These are phyloP conservation scores for Babylonia areolata DNA, from an alignment of 1,140 invertebrate species.

Conservation along the genomic window DNA sequence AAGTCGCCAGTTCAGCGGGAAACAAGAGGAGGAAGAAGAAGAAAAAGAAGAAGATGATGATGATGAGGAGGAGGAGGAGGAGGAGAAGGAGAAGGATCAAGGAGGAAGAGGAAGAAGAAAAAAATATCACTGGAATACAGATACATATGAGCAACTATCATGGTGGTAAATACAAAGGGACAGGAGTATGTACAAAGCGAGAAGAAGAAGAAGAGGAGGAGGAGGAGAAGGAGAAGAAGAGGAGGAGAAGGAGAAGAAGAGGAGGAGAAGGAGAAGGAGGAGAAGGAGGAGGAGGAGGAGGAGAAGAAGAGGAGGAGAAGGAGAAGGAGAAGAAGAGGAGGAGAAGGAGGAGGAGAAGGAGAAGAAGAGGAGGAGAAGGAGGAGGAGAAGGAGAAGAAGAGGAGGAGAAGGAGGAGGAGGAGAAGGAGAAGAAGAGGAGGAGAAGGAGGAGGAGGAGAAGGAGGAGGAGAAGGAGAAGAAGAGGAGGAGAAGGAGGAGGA, in stretches of 20 bases:
- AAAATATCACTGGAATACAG: background rate
- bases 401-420: background rate
- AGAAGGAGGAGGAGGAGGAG: constrained; percentile 4
- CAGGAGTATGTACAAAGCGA: background rate
- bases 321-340: background rate
- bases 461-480: background rate
- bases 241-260: constrained; percentile 17
- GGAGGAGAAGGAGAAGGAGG: background rate
- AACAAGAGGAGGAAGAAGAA: background rate
- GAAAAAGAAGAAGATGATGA: constrained; percentile 17
- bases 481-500: background rate
- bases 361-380: background rate
- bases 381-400: background rate
- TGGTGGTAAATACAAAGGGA: too few relatives aligned
- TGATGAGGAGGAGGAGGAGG: background rate
- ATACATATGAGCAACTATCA: too few relatives aligned
- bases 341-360: constrained; percentile 12
- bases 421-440: background rate
- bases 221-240: background rate
- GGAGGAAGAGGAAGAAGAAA: background rate
- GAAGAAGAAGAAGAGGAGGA: constrained; percentile 17
- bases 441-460: background rate
- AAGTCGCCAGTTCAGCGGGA: too few relatives aligned
- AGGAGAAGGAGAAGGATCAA: background rate
- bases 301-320: background rate